Conservation (phyloP, 2,888 invertebrate species). For the Ecliptopera silaceata region DNA sequence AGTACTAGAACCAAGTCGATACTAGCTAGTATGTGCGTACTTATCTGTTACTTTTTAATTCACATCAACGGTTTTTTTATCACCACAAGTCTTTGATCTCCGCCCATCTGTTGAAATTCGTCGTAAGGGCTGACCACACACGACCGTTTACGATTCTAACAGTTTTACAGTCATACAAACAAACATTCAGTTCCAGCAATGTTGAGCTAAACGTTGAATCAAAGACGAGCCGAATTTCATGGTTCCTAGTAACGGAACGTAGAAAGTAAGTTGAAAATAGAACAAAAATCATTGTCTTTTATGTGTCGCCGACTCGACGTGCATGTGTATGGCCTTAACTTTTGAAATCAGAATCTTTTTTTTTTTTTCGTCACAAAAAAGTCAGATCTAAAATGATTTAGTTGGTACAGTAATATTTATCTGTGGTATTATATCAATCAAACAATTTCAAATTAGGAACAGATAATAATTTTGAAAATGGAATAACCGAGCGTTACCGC, state of each 20-base stretch:
- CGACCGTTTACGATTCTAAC: slow-evolving; percentile 79
- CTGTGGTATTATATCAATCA: not conserved
- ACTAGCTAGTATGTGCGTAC: slow-evolving; percentile 41
- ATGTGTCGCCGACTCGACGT: slow-evolving; percentile 15
- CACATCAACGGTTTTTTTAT: slow-evolving; percentile 78
- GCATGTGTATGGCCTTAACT: not conserved
- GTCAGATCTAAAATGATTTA: no score
- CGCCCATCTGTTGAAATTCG: slow-evolving; percentile 79
- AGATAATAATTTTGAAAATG: slow-evolving; percentile 10
- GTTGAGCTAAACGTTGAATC: slow-evolving; percentile 66
- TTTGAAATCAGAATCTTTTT: slow-evolving; percentile 9
- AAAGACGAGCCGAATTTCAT: slow-evolving; percentile 72
- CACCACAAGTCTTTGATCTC: slow-evolving; percentile 75
- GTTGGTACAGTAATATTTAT: no score
- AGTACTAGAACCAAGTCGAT: slow-evolving; percentile 11
- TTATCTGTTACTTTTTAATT: slow-evolving; percentile 75
- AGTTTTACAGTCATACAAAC: slow-evolving; percentile 79
- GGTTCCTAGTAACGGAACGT: slow-evolving; percentile 61
- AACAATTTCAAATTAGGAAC: not conserved
- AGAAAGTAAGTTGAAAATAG: slow-evolving; percentile 45
- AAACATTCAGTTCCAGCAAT: slow-evolving; percentile 78
- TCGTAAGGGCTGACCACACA: slow-evolving; percentile 83
- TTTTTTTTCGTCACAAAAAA: not conserved
- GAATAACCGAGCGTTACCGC: slow-evolving; percentile 33
- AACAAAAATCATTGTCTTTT: slow-evolving; percentile 38